Conservation (phyloP, 2,113 vertebrate genomes). For the Callionymus lyra region DNA sequence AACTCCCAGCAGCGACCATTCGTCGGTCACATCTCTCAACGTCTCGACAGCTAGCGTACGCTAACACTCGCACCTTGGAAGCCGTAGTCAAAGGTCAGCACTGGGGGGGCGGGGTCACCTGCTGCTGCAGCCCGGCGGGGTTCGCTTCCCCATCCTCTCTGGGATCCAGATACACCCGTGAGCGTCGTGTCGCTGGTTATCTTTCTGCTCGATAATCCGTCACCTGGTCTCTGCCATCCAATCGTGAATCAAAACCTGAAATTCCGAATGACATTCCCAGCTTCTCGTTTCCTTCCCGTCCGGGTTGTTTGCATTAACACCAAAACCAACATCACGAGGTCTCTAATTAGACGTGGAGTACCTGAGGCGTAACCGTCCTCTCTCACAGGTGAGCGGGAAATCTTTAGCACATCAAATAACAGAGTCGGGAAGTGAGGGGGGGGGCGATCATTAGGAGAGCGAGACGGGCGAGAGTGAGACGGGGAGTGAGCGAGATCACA, state of each 20-base stretch:
- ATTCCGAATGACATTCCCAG: too few relatives aligned
- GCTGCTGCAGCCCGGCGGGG: constrained; percentile 53
- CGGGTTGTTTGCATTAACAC: not conserved
- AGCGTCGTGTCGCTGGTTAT: too few relatives aligned
- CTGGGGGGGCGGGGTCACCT: constrained; percentile 47
- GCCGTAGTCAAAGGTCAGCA: constrained; percentile 45
- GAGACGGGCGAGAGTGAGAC: constrained; percentile 1
- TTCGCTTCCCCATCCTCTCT: constrained; percentile 36
- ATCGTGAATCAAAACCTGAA: too few relatives aligned
- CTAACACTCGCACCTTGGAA: constrained; percentile 9
- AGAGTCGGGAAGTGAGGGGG: constrained; percentile 9
- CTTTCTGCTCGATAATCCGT: too few relatives aligned
- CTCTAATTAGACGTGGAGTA: too few relatives aligned
- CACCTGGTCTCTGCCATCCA: too few relatives aligned
- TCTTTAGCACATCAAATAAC: constrained; percentile 21
- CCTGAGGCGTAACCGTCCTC: constrained; percentile 11
- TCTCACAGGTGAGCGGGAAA: constrained; percentile 10
- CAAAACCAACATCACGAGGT: not conserved
- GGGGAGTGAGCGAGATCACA: constrained; percentile 26
- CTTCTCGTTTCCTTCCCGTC: too few relatives aligned
- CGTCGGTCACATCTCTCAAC: not conserved
- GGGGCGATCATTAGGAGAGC: constrained; percentile 21
- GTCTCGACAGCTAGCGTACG: not conserved
- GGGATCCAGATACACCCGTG: too few relatives aligned
- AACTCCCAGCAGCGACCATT: constrained; percentile 32